Evolutionary conservation across 2,113 vertebrate species (phyloP).

Genomic region (Todiramphus chloris): DNA sequence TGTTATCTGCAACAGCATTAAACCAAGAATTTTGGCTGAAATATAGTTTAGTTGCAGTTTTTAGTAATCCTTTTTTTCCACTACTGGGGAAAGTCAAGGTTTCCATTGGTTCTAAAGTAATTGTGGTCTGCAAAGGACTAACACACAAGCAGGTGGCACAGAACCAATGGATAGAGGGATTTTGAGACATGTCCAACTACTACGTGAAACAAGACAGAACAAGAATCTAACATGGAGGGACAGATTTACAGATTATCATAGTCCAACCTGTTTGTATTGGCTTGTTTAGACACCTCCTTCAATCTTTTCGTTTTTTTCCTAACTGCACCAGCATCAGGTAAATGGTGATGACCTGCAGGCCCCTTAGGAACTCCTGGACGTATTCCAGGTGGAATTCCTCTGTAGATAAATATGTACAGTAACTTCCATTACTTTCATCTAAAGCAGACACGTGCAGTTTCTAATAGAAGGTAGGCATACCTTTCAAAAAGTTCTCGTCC

Average conservation of each 20-base stretch:
- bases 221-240: constrained; percentile 50
- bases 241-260: constrained; percentile 31
- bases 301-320: constrained; percentile 86
- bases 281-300: constrained; percentile 83
- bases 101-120: neutral
- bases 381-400: constrained; percentile 74
- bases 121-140: constrained; percentile 11
- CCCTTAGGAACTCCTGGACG: constrained; percentile 76
- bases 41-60: neutral
- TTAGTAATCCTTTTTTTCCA: neutral
- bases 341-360: constrained; percentile 65
- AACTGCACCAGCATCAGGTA: constrained; percentile 75
- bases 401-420: constrained; percentile 69
- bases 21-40: neutral
- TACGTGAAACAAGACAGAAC: constrained; percentile 35
- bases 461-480: constrained; percentile 57
- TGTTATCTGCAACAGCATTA: neutral
- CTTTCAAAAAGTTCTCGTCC: constrained; percentile 61
- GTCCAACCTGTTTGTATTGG: constrained; percentile 75
- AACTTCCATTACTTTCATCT: constrained; percentile 61
- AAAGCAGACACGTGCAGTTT: constrained; percentile 9
- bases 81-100: neutral
- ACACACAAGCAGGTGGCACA: constrained; percentile 20
- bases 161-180: neutral
- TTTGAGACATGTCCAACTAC: neutral